Conservation (phyloP, 2,888 invertebrate genomes). For the Augiades crinisus region DNA sequence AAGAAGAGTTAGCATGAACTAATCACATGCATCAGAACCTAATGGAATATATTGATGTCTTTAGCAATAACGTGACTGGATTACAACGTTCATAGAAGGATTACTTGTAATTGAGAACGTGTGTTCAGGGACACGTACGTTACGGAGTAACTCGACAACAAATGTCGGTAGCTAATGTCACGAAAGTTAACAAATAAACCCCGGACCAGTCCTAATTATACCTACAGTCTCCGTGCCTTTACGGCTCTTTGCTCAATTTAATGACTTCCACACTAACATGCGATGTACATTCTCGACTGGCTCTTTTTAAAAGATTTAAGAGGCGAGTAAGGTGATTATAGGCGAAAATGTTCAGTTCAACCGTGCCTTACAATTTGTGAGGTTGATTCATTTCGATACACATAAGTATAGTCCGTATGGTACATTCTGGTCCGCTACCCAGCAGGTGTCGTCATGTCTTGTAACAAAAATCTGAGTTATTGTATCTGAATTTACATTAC, state of each 20-base stretch:
- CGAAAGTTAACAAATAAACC: slow-evolving; percentile 18
- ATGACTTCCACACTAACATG: background rate
- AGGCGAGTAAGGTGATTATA: background rate
- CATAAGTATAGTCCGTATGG: too few relatives aligned
- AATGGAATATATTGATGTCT: slow-evolving; percentile 4
- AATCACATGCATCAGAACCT: background rate
- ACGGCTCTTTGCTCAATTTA: slow-evolving; percentile 1
- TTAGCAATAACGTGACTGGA: slow-evolving; percentile 12
- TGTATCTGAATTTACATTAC: too few relatives aligned
- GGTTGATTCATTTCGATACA: too few relatives aligned
- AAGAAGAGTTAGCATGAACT: too few relatives aligned
- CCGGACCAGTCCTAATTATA: slow-evolving; percentile 2
- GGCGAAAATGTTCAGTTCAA: background rate
- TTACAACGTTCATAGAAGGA: slow-evolving; percentile 10
- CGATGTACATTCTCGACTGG: background rate
- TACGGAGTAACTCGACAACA: slow-evolving; percentile 3
- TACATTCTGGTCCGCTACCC: too few relatives aligned
- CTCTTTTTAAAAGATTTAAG: background rate
- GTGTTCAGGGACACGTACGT: slow-evolving; percentile 5
- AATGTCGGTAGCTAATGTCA: slow-evolving; percentile 9
- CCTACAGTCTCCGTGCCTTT: slow-evolving; percentile 6
- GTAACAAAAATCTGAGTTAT: too few relatives aligned
- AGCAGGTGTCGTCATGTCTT: too few relatives aligned
- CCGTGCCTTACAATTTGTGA: too few relatives aligned
- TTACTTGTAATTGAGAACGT: slow-evolving; percentile 21